Evolutionary conservation across 2,113 vertebrate species (phyloP).

Genomic region (Atrichornis clamosus): DNA sequence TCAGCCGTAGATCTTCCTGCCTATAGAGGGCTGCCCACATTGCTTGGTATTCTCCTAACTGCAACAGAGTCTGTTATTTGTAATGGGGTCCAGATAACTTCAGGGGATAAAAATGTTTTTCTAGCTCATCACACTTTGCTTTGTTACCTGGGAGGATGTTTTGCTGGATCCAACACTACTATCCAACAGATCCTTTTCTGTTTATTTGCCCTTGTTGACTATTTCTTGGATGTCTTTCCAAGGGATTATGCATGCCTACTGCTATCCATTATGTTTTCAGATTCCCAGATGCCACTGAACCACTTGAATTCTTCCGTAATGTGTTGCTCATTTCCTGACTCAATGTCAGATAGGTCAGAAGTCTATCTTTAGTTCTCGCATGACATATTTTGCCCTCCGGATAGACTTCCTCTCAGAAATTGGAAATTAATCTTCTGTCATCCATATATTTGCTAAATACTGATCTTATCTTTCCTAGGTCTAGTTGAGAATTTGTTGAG

Average conservation of each 20-base stretch:
- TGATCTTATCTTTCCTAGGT: not conserved
- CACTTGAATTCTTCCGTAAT: slow-evolving; percentile 1
- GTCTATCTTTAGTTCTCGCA: not conserved
- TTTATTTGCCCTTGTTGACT: not conserved
- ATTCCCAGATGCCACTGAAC: slow-evolving; percentile 35
- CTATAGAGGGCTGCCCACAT: not conserved
- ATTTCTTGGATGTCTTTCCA: slow-evolving; percentile 43
- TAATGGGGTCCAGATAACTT: not conserved
- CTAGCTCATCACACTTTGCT: not conserved
- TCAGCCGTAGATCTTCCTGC: not conserved
- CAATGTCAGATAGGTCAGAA: slow-evolving; percentile 31
- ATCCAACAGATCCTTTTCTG: not conserved
- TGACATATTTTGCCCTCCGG: not conserved
- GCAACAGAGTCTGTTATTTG: not conserved
- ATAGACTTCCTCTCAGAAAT: not conserved
- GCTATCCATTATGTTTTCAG: slow-evolving; percentile 41
- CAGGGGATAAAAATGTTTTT: slow-evolving; percentile 15
- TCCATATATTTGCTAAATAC: not conserved
- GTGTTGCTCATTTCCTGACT: not conserved
- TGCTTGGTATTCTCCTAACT: not conserved
- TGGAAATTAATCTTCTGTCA: not conserved
- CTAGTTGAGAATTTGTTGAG: not conserved
- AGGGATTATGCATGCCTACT: slow-evolving; percentile 35
- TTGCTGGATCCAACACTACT: not conserved
- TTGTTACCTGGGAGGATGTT: not conserved